Percentiles rank a stretch among this genome's conserved stretches.
phyloP scores from a whole-genome alignment of 2,888 invertebrate species.

The Bhutanitis thaidina region DNA sequence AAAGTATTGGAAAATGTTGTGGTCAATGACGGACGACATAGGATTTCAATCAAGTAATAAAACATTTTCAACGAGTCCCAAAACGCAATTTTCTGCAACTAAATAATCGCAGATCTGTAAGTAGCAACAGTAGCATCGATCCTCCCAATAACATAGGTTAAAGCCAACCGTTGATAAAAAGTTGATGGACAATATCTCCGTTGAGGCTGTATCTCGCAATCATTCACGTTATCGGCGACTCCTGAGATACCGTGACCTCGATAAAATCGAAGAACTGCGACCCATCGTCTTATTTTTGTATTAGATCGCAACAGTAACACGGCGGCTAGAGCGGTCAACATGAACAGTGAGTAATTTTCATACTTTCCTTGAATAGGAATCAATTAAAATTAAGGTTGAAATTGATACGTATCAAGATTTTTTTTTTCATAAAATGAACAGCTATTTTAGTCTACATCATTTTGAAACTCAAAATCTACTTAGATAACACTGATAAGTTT shows the following conservation, averaged over 20 bases:
- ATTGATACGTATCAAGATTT: no score
- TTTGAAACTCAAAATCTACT: no score
- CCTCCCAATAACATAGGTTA: not conserved
- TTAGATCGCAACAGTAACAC: slow-evolving; percentile 47
- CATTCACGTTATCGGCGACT: slow-evolving; percentile 46
- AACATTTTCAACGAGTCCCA: no score
- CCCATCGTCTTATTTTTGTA: slow-evolving; percentile 47
- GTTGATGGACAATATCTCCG: slow-evolving; percentile 61
- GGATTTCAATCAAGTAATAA: no score
- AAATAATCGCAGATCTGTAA: not conserved
- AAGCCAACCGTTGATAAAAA: slow-evolving; percentile 34
- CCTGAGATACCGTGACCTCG: slow-evolving; percentile 50
- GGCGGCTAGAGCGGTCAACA: slow-evolving; percentile 49
- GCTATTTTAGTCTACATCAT: no score
- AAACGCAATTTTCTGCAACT: not conserved
- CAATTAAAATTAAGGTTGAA: no score
- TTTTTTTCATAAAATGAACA: no score
- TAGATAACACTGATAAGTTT: no score
- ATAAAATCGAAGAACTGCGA: slow-evolving; percentile 61
- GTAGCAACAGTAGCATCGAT: slow-evolving; percentile 1
- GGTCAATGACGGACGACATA: no score
- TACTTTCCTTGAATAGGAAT: not conserved
- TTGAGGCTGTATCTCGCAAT: slow-evolving; percentile 38
- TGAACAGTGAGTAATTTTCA: slow-evolving; percentile 57
- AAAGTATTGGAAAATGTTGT: no score